phyloP scores from a whole-genome alignment of 2,888 invertebrate genomes.

The Rhingia campestris region DNA sequence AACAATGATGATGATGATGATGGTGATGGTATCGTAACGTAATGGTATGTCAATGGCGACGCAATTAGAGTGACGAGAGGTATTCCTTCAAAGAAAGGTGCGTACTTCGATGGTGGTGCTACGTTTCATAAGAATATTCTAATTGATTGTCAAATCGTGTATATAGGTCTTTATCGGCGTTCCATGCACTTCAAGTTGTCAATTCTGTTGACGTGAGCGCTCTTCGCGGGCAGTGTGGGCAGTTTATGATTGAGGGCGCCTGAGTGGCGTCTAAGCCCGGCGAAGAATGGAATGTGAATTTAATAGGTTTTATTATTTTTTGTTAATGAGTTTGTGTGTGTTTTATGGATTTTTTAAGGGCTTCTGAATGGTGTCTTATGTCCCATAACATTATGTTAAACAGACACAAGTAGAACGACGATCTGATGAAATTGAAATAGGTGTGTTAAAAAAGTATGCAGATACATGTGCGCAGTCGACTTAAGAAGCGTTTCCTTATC shows the following conservation, averaged over 20 bases:
- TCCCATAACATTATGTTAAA: background rate
- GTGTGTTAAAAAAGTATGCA: background rate
- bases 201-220: conserved; percentile 44
- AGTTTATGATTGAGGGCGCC: conserved; percentile 17
- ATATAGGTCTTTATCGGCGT: conserved; percentile 13
- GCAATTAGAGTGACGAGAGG: conserved; percentile 35
- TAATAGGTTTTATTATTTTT: conserved; percentile 1
- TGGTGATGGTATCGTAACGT: conserved; percentile 25
- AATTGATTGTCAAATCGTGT: conserved; percentile 24
- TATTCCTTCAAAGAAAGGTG: conserved; percentile 30
- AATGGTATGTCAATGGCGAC: conserved; percentile 28
- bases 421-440: background rate
- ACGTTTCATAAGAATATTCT: conserved; percentile 33
- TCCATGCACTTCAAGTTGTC: conserved; percentile 32
- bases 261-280: conserved; percentile 40
- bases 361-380: background rate
- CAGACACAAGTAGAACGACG: background rate
- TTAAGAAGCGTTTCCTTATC: too few species aligned
- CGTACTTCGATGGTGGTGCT: conserved; percentile 2
- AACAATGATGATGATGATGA: background rate
- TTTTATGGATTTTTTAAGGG: background rate
- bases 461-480: too few species aligned
- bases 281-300: conserved; percentile 39
- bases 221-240: conserved; percentile 18
- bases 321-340: background rate